A percentile compares a stretch with the other conserved stretches of the same genome.
phyloP scores from a whole-genome alignment of 2,888 invertebrate species.

The Xanthia icteritia region DNA sequence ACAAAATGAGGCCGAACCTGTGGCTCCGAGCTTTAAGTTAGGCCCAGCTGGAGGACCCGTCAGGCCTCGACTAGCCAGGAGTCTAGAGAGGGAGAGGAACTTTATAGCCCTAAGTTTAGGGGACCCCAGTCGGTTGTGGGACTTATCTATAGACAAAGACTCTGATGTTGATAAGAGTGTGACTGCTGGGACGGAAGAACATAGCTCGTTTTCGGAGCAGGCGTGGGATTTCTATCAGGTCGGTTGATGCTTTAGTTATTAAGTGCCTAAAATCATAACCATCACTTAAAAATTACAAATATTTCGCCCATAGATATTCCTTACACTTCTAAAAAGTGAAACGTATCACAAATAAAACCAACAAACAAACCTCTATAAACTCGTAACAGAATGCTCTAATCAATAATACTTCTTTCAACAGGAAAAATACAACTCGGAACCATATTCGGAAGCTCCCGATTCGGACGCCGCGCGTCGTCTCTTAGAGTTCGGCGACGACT shows the following conservation, averaged over 20 bases:
- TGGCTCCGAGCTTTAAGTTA: conserved; percentile 92
- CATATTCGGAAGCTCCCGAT: conserved; percentile 96
- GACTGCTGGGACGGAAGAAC: conserved; percentile 92
- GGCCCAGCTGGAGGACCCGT: conserved; percentile 90
- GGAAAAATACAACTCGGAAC: conserved; percentile 97
- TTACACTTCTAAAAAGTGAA: neutral
- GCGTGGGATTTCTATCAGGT: conserved; percentile 99
- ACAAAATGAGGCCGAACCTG: conserved; percentile 81
- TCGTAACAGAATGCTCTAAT: neutral
- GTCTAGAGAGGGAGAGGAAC: conserved; percentile 83
- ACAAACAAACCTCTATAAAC: no score
- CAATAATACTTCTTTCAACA: conserved; percentile 80
- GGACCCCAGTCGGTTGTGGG: conserved; percentile 86
- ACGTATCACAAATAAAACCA: neutral
- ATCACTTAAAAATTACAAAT: neutral
- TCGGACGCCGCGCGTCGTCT: conserved; percentile 95
- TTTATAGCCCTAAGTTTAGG: conserved; percentile 85
- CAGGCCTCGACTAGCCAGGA: conserved; percentile 82
- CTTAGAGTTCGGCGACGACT: conserved; percentile 97
- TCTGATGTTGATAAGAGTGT: conserved; percentile 90
- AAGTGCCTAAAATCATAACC: neutral
- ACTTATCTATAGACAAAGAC: conserved; percentile 86
- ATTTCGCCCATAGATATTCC: neutral
- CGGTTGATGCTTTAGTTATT: conserved; percentile 40
- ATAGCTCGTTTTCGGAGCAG: conserved; percentile 96